These are phyloP conservation scores for Rhagonycha lutea DNA, from an alignment of 2,888 invertebrate species.

Conservation along the genomic window DNA sequence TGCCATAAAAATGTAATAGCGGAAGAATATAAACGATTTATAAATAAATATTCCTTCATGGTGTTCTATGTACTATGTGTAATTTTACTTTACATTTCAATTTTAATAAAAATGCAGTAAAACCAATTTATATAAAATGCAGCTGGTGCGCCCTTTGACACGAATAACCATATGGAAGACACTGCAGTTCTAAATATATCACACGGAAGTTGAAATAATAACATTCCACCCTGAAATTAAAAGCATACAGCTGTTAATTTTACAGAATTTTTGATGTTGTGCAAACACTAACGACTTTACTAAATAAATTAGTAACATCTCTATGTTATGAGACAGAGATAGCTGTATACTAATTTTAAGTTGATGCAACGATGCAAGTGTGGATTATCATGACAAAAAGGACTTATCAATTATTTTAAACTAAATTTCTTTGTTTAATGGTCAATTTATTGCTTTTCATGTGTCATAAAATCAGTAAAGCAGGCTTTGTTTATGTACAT, in stretches of 20 bases:
- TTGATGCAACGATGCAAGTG: background rate
- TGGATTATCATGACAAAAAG: background rate
- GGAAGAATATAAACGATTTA: background rate
- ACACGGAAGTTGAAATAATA: conserved; percentile 8
- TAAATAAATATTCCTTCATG: background rate
- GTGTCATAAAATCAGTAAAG: too few relatives aligned
- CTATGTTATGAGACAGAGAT: background rate
- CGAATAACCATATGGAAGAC: background rate
- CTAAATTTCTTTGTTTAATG: background rate
- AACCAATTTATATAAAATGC: background rate
- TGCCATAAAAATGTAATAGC: background rate
- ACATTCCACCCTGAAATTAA: background rate
- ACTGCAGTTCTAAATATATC: background rate
- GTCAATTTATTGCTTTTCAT: too few relatives aligned
- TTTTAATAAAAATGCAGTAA: background rate
- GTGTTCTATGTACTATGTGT: background rate
- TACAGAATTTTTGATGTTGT: background rate
- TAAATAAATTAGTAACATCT: background rate
- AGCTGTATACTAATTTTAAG: too few relatives aligned
- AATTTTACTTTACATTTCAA: background rate
- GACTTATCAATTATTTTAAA: background rate
- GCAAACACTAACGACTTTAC: background rate
- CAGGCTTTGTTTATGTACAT: too few relatives aligned
- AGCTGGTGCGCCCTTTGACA: conserved; percentile 6
- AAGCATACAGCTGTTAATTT: background rate